Evolutionary conservation across 1,140 invertebrate genomes (phyloP), one percentile per base, ranked within the genome.

Genomic region (Wasmannia auropunctata): DNA sequence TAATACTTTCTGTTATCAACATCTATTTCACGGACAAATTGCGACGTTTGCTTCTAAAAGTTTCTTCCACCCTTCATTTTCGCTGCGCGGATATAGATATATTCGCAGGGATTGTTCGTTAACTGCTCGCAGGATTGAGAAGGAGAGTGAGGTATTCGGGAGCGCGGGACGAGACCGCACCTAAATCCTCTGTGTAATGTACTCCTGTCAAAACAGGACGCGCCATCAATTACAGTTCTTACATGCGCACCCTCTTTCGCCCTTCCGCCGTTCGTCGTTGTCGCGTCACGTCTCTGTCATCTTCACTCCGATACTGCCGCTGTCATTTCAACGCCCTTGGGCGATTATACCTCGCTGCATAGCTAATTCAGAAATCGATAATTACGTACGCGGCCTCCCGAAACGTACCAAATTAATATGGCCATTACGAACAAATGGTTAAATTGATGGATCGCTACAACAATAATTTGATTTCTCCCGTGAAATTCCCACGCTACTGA

Each of bases 181-280:
- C 63, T 69, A 49, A 54, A 40, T 69, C 10, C 76, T 67, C 34
- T n/a, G 31, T 51, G 40, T 89, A 85, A 81, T 74, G 49, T 63
- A 74, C 80, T 76, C 40, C 76, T 83, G 87, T 86, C 88, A 86
- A 88, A 86, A 89, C 84, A 81, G 70, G 62, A 62, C 37, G 62
- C 76, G 62, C 76, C 72, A 86, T 88, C 70, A 88, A 89, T 88
- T 89, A 89, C 43, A 67, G 51, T 89, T 86, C 77, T 86, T 88
- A 76, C 56, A 25, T 43, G n/a, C 37, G 46, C 34, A 83, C 54
- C 62, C 80, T 58, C 72, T 87, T 84, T 84, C 85, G 75, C 28
- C 56, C 67, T 51, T 54, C n/a, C 11, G 19, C 22, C 5, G 51
- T 31, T 75, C 67, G 46, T 70, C 51, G 51, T 74, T 63, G 80